Evolutionary conservation across 2,113 vertebrate genomes (phyloP), one percentile per base, ranked within the genome.

Genomic region (Diphyllodes magnificus): DNA sequence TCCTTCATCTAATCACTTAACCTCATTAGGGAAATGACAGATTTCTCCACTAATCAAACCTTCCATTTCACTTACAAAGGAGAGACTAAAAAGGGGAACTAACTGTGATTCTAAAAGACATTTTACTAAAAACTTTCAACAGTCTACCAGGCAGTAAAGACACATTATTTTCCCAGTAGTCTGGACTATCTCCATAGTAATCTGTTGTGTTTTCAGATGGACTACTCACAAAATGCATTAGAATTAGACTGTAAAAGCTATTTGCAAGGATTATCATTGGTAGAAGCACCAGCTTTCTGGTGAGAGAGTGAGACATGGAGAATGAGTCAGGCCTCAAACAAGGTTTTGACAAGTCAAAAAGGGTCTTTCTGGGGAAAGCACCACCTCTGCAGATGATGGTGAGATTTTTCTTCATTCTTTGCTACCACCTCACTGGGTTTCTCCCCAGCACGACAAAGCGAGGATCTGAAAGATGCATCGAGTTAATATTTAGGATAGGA

Each of bases 401-500:
- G 45, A 71, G 17, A 35, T n/a, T 59, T 72, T 79, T 66, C 59
- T 63, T 72, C 53, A 37, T 83, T 61, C 23, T 91, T 85, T 76
- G n/a, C 47, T 2, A 12, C 19, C 0, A 0, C 12, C 23, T 61
- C 42, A 6, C 17, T 83, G 28, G 18, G n/a, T 56, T 39, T 4
- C 79, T 82, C 39, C 49, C 40, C n/a, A 68, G 30, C 44, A 65
- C 0, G 1, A 15, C n/a, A 19, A 0, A 73, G 31, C 0, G 4
- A 79, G 44, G 44, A 47, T 30, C 69, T 66, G 35, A 75, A 61
- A 75, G 35, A 35, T 9, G 24, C 9, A 51, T 22, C 0, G 2
- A 13, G 56, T 57, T 78, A 65, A 57, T 77, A 13, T 81, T 70
- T 54, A 45, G 15, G 35, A 24, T 28, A 35, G 64, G 21, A 87